These are phyloP conservation scores for Xiphorhynchus erythropygius DNA, from an alignment of 2,797 vertebrate genomes.

Conservation along the genomic window DNA sequence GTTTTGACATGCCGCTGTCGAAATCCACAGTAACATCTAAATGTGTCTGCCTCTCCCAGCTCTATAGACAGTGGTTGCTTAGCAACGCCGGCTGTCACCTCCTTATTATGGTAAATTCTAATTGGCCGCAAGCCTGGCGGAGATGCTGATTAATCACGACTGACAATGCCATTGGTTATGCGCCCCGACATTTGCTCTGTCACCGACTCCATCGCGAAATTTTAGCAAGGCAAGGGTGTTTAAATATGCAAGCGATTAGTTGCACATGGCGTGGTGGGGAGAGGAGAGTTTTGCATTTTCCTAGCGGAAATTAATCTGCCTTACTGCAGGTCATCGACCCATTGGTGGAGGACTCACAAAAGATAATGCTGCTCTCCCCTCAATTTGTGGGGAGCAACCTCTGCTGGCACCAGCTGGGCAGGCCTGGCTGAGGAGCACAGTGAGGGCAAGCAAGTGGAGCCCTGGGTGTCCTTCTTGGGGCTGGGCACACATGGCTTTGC, in stretches of 20 bases:
- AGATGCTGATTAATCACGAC: constrained; percentile 76
- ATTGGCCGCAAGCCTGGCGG: constrained; percentile 74
- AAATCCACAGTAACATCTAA: constrained; percentile 78
- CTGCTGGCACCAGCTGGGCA: neutral
- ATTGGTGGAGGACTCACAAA: neutral
- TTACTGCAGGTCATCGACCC: constrained; percentile 35
- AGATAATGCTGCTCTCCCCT: neutral
- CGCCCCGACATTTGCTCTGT: constrained; percentile 66
- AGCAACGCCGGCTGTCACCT: constrained; percentile 77
- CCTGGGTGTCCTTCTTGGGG: neutral
- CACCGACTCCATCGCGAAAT: constrained; percentile 55
- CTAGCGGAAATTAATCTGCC: constrained; percentile 57
- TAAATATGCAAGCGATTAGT: constrained; percentile 52
- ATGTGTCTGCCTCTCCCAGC: constrained; percentile 72
- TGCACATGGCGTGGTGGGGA: neutral
- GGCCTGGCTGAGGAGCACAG: neutral
- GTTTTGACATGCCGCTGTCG: constrained; percentile 72
- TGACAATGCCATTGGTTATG: constrained; percentile 77
- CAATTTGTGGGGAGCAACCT: constrained; percentile 37
- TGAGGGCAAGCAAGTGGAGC: neutral
- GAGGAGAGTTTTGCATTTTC: constrained; percentile 47
- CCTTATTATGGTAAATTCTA: constrained; percentile 75
- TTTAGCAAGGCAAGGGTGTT: constrained; percentile 51
- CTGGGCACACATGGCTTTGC: accelerated
- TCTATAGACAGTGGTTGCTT: constrained; percentile 74